phyloP scores from a whole-genome alignment of 2,113 vertebrate species.

The Tretioscincus oriximinensis region DNA sequence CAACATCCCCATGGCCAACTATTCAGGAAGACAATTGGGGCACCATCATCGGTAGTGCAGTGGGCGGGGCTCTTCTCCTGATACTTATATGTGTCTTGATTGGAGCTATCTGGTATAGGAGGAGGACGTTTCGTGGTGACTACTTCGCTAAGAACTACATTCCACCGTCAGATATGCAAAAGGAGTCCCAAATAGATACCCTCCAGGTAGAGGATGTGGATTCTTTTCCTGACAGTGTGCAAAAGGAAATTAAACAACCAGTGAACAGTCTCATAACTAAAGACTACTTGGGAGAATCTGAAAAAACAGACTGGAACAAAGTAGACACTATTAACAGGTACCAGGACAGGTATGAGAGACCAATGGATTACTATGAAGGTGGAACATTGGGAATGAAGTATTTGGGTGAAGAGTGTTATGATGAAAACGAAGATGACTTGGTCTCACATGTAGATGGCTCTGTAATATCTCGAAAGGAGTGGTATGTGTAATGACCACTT shows the following conservation, averaged over 20 bases:
- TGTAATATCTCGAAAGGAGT: conserved; percentile 97
- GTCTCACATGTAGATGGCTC: conserved; percentile 96
- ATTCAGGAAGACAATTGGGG: conserved; percentile 85
- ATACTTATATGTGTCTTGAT: conserved; percentile 84
- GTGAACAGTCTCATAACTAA: conserved; percentile 86
- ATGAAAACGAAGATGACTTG: conserved; percentile 91
- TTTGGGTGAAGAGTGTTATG: conserved; percentile 84
- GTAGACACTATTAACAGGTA: conserved; percentile 79
- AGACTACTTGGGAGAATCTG: conserved; percentile 87
- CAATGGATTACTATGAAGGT: conserved; percentile 81
- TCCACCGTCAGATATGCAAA: conserved; percentile 95
- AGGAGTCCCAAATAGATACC: conserved; percentile 94
- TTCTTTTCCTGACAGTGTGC: conserved; percentile 87
- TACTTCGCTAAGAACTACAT: conserved; percentile 99
- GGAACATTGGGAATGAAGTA: conserved; percentile 88
- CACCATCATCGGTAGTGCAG: conserved; percentile 84
- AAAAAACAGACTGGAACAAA: conserved; percentile 91
- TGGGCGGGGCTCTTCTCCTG: conserved; percentile 89
- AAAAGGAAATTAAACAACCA: conserved; percentile 91
- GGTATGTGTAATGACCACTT: conserved; percentile 89
- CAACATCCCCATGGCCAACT: conserved; percentile 84
- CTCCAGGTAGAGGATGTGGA: conserved; percentile 92
- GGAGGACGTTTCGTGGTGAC: conserved; percentile 94
- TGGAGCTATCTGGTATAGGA: conserved; percentile 84
- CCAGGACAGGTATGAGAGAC: conserved; percentile 84